These are phyloP conservation scores for Empis livida DNA, from an alignment of 2,888 invertebrate species.

Conservation along the genomic window DNA sequence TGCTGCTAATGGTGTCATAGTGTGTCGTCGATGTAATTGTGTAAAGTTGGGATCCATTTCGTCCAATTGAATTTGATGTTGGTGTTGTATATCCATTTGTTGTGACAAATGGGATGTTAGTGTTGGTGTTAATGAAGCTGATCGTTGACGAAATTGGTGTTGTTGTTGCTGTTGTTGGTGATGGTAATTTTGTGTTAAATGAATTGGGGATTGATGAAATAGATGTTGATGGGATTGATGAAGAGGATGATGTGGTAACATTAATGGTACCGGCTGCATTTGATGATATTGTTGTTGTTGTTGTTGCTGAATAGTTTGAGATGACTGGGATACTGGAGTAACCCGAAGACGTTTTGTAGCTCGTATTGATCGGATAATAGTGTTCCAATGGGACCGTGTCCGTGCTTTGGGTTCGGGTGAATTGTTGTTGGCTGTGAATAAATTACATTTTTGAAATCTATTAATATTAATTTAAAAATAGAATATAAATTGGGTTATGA, in stretches of 20 bases:
- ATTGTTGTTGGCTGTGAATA: background rate
- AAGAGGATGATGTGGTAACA: background rate
- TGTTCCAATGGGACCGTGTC: conserved; percentile 12
- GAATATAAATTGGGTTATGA: too few species aligned
- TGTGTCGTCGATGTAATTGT: conserved; percentile 11
- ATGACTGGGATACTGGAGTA: conserved; percentile 2
- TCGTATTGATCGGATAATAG: conserved; percentile 2
- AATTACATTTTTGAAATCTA: background rate
- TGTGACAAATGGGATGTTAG: background rate
- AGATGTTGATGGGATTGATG: background rate
- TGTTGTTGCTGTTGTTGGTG: background rate
- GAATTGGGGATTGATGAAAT: background rate
- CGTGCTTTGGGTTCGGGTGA: conserved; percentile 12
- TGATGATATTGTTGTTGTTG: background rate
- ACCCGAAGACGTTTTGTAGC: background rate
- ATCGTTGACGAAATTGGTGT: background rate
- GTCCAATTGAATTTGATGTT: background rate
- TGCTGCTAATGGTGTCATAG: conserved; percentile 9
- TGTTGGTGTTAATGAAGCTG: background rate
- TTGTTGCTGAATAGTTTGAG: conserved; percentile 1
- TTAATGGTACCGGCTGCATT: background rate
- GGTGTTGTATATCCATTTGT: background rate
- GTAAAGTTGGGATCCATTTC: conserved; percentile 7
- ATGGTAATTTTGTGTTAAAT: background rate
- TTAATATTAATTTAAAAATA: background rate